Evolutionary conservation across 2,797 vertebrate species (phyloP), one percentile per base, ranked within the genome.

Genomic region (Alosa sapidissima): DNA sequence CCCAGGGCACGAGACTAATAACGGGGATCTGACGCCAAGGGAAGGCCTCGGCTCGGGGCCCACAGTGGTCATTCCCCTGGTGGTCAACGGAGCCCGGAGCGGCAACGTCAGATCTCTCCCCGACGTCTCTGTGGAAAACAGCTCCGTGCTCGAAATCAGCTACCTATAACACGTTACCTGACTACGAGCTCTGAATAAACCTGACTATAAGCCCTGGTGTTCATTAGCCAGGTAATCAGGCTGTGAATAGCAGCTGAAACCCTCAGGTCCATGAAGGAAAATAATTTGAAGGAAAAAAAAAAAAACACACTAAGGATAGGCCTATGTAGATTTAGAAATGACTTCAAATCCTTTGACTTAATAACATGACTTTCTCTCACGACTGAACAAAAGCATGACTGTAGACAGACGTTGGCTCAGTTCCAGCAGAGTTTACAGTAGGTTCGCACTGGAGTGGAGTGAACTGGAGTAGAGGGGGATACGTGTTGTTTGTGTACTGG

Each of bases 101-200:
- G 82, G 58, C 55, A 90, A 78, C 72, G 84, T 83, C 65, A 88
- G 81, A 87, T 87, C 88, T 16, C 81, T 88, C 19, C 60, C 88
- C 0, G 91, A 94, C 47, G 88, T 89, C 14, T 11, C 85, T 3
- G 48, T 3, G 10, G 91, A 92, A 8, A 88, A 89, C 81, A 88
- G 82, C 81, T 84, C 88, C 0, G 89, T 88, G 16, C 90, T 95
- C 24, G 91, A 95, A 88, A 95, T 95, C 87, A 96, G 94, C 87
- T 93, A 90, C 81, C 86, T 96, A 89, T 95, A 91, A 92, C 13
- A 19, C 36, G 51, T 9, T 33, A 62, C 60, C 62, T 28, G 24
- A 28, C 24, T 36, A 41, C 4, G 41, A 41, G 41, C 41, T 41
- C 41, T 4, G 41, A 41, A 2, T 41, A 41, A 0, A 41, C 41